Percentiles rank a stretch among this genome's conserved stretches.
Evolutionary conservation across 2,113 vertebrate genomes (phyloP).

Genomic region (Sterna hirundo): DNA sequence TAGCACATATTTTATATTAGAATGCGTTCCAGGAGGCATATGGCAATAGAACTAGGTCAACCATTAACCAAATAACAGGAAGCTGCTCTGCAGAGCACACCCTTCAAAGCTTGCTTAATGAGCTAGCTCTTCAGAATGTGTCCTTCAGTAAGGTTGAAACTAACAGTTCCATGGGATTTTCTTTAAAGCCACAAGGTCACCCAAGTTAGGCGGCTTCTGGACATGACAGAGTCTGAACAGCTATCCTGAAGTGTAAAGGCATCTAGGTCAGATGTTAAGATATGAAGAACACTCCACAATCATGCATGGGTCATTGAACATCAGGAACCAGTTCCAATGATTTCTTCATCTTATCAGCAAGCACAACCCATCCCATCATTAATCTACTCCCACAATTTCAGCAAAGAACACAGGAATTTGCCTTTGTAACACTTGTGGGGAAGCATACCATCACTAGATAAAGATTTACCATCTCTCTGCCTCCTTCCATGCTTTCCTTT

Average conservation of each 20-base stretch:
- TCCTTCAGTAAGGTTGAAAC: slow-evolving; percentile 82
- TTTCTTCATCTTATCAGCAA: neutral
- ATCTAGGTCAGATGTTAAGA: slow-evolving; percentile 31
- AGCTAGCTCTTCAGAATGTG: slow-evolving; percentile 78
- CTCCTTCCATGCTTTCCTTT: neutral
- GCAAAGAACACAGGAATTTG: neutral
- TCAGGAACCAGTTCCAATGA: neutral
- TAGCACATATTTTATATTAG: slow-evolving; percentile 78
- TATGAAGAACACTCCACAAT: neutral
- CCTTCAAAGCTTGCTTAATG: slow-evolving; percentile 80
- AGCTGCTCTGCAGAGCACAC: slow-evolving; percentile 79
- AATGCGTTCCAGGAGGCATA: slow-evolving; percentile 88
- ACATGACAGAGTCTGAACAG: neutral
- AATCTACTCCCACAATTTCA: neutral
- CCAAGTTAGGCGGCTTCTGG: slow-evolving; percentile 28
- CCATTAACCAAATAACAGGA: slow-evolving; percentile 89
- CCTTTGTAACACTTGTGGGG: neutral
- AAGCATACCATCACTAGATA: neutral
- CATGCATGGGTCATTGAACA: neutral
- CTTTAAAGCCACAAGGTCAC: slow-evolving; percentile 56
- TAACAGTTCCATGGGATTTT: slow-evolving; percentile 64
- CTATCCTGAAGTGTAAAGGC: neutral
- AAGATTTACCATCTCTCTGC: neutral
- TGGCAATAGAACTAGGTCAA: slow-evolving; percentile 92
- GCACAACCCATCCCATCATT: neutral